Evolutionary conservation across 2,797 vertebrate genomes (phyloP), one percentile per base, ranked within the genome.

Genomic region (Champsocephalus esox): DNA sequence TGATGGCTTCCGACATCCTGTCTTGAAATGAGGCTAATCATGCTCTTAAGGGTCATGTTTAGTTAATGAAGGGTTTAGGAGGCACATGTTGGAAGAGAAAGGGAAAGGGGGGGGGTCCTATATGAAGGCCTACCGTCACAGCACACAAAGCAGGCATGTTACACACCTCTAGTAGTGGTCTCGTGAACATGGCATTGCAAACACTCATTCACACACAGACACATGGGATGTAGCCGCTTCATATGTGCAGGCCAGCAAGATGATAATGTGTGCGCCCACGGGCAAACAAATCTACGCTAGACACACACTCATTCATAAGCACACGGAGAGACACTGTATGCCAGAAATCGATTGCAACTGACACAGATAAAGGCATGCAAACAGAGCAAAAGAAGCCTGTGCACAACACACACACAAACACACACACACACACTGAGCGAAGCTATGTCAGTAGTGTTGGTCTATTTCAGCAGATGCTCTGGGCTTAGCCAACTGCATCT

Each of bases 1-100:
- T 98, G 96, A 98, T 97, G 96, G 97, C 95, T 98, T 98, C 97
- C 95, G 95, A 98, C 97, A 98, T 98, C 96, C 96, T 98, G 97
- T 96, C 96, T 94, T 92, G 89, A 95, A 96, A 95, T 89, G 93
- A 94, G 95, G 96, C 96, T 98, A 98, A 98, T 97, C 96, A 96
- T 96, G 90, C 82, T 96, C 96, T 97, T 97, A 96, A 96, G 96
- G 96, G 96, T 97, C 97, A 97, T 97, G 96, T 97, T 95, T 96
- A 96, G 95, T 98, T 98, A 98, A 96, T 95, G 96, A 96, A 94
- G 95, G 91, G 91, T 92, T 92, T 93, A 74, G 84, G 85, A 86
- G 80, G 92, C 95, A 95, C 75, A 78, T 85, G 45, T 46, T 71
- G 71, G 66, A 19, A 21, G 57, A 19, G 24, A 34, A n/a, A 19